These are phyloP conservation scores for Anticlea derivata DNA, from an alignment of 2,888 invertebrate species.

Conservation along the genomic window DNA sequence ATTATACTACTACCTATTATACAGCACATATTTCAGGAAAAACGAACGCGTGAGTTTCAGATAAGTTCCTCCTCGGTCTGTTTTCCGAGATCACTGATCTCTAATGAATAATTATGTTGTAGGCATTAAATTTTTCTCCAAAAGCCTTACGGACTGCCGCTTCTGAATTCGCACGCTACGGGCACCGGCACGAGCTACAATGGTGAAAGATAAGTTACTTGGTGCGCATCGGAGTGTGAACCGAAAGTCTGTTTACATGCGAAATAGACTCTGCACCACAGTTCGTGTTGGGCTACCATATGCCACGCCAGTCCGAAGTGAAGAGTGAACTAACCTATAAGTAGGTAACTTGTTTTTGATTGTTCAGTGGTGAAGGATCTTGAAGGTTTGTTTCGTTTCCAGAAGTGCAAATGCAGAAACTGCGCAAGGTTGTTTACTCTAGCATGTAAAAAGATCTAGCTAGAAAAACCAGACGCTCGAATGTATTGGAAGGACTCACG, in stretches of 20 bases:
- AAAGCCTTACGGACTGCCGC: constrained; percentile 44
- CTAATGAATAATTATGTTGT: not conserved
- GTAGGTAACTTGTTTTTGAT: constrained; percentile 1
- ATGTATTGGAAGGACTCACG: no score
- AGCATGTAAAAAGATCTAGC: not conserved
- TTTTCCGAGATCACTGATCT: not conserved
- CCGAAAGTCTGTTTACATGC: constrained; percentile 83
- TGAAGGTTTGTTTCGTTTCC: constrained; percentile 12
- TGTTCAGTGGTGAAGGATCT: constrained; percentile 5
- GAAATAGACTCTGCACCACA: constrained; percentile 73
- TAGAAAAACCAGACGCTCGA: no score
- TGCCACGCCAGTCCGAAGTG: constrained; percentile 60
- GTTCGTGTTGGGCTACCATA: constrained; percentile 68
- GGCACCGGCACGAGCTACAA: constrained; percentile 73
- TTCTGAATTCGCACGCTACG: constrained; percentile 45
- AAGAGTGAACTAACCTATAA: constrained; percentile 13
- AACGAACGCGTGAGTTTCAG: no score
- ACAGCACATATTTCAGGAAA: no score
- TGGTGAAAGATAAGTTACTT: constrained; percentile 84
- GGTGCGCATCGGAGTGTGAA: constrained; percentile 82
- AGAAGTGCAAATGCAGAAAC: not conserved
- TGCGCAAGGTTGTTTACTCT: no score
- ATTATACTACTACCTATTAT: no score
- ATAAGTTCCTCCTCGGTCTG: no score
- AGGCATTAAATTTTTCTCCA: constrained; percentile 14